Evolutionary conservation across 2,797 vertebrate genomes (phyloP).

Genomic region (Pseudochirops corinnae): DNA sequence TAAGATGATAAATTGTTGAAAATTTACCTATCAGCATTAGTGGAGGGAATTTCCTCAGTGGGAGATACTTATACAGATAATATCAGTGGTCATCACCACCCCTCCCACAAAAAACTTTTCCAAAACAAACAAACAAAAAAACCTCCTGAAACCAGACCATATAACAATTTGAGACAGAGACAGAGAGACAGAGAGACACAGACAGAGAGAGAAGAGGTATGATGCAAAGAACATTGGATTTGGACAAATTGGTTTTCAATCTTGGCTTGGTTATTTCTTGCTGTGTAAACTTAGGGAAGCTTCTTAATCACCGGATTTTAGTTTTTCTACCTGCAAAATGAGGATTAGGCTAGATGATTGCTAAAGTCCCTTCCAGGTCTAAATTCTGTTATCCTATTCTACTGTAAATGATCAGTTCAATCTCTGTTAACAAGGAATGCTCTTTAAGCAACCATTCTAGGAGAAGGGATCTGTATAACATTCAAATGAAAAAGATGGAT

Average conservation of each 20-base stretch:
- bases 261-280: background rate
- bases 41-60: background rate
- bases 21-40: background rate
- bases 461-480: background rate
- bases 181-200: background rate
- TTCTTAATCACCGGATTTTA: background rate
- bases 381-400: background rate
- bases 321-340: background rate
- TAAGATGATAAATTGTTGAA: background rate
- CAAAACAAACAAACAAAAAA: too few species aligned
- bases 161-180: background rate
- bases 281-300: background rate
- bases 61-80: background rate
- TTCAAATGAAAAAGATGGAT: background rate
- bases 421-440: background rate
- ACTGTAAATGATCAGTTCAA: background rate
- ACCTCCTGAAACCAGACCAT: too few species aligned
- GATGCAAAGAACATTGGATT: background rate
- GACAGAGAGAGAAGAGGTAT: background rate
- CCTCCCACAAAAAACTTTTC: too few species aligned
- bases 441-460: background rate
- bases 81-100: background rate
- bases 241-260: background rate
- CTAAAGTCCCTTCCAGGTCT: background rate
- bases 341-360: background rate